These are phyloP conservation scores for Alentia gelatinosa DNA, from an alignment of 2,888 invertebrate species.

Conservation along the genomic window DNA sequence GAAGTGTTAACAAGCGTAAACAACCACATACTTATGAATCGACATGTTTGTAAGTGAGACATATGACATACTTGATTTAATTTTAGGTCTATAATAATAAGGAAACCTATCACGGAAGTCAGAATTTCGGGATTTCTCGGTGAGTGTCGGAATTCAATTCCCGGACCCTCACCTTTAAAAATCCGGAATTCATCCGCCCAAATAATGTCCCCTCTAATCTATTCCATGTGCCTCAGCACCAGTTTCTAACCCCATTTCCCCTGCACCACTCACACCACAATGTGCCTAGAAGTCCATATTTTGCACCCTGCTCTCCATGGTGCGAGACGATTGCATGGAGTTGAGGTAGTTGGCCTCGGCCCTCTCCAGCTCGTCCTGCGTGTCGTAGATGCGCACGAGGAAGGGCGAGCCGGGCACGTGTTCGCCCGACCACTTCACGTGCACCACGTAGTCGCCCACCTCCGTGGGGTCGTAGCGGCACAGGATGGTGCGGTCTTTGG, in stretches of 20 bases:
- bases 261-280: neutral
- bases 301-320: conserved; percentile 2
- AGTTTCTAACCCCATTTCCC: neutral
- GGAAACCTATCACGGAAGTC: too few relatives aligned
- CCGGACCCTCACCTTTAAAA: too few relatives aligned
- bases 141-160: too few relatives aligned
- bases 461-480: conserved; percentile 99
- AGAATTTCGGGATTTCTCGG: too few relatives aligned
- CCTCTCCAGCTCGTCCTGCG: conserved; percentile 92
- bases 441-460: conserved; percentile 98
- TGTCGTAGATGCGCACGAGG: conserved; percentile 99
- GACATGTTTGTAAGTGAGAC: too few relatives aligned
- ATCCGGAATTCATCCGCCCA: too few relatives aligned
- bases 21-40: too few relatives aligned
- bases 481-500: conserved; percentile 97
- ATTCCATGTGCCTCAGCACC: neutral
- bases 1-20: too few relatives aligned
- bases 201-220: too few relatives aligned
- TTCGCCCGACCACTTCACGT: conserved; percentile 98
- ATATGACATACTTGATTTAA: too few relatives aligned
- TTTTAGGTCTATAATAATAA: too few relatives aligned
- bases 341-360: conserved; percentile 67
- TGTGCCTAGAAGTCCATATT: conserved; percentile 24
- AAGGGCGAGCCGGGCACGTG: conserved; percentile 99
- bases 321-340: neutral